Evolutionary conservation across 2,113 vertebrate genomes (phyloP).

Genomic region (Prolemur simus): DNA sequence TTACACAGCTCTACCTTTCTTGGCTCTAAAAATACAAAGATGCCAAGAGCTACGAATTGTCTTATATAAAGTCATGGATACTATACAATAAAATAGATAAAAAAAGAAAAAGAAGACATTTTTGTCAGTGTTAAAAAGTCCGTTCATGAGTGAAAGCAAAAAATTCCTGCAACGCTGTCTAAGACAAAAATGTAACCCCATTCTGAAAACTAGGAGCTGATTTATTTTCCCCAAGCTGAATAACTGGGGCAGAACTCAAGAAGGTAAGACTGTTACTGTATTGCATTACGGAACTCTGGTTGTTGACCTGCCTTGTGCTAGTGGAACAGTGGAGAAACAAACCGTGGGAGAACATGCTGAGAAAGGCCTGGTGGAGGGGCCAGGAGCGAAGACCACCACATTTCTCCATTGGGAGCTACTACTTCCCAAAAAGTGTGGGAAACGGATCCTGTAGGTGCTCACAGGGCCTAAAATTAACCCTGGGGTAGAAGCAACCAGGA

Average conservation of each 20-base stretch:
- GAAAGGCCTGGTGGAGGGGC: neutral
- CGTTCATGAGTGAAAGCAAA: neutral
- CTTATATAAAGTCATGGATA: constrained; percentile 33
- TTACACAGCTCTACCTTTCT: constrained; percentile 25
- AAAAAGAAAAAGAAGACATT: neutral
- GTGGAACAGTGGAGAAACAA: neutral
- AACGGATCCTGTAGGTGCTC: neutral
- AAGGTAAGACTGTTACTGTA: neutral
- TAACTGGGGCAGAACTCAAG: neutral
- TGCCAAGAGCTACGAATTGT: constrained; percentile 32
- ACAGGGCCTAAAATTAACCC: neutral
- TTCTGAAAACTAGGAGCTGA: neutral
- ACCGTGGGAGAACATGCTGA: neutral
- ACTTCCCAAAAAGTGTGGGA: neutral
- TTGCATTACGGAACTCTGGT: neutral
- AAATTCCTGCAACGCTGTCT: neutral
- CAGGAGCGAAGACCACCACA: neutral
- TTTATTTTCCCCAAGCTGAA: neutral
- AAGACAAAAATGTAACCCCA: neutral
- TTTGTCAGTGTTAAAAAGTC: neutral
- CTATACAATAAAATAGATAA: neutral
- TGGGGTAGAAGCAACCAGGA: neutral
- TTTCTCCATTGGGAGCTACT: neutral
- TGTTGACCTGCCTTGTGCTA: neutral
- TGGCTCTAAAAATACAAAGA: constrained; percentile 22